phyloP scores from a whole-genome alignment of 1,140 invertebrate species.

The Latrodectus geometricus region DNA sequence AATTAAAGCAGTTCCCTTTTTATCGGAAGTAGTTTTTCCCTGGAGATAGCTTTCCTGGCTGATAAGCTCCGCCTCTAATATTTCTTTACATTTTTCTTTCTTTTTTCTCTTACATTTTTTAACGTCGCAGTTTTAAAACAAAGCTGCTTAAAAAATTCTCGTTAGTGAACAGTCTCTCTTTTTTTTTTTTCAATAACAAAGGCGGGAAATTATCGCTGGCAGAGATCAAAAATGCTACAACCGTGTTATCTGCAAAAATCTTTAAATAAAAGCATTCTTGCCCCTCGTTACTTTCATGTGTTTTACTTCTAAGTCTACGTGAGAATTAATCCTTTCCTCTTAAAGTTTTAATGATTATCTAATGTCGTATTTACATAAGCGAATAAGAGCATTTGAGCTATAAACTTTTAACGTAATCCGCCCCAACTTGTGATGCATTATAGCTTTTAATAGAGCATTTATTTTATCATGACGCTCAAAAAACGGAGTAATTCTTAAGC shows the following conservation, averaged over 20 bases:
- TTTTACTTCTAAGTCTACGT: background rate
- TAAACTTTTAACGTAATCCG: background rate
- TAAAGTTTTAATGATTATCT: background rate
- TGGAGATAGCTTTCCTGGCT: background rate
- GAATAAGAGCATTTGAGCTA: background rate
- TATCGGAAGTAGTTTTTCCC: slow-evolving; percentile 21
- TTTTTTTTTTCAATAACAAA: background rate
- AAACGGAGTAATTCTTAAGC: too few species aligned
- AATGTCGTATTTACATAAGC: background rate
- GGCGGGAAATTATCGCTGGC: background rate
- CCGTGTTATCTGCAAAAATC: background rate
- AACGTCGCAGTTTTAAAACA: background rate
- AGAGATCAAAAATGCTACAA: background rate
- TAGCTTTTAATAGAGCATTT: too few species aligned
- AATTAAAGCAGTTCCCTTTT: slow-evolving; percentile 32
- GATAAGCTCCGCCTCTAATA: background rate
- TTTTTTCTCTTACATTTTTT: background rate
- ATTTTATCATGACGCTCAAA: too few species aligned
- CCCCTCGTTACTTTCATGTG: background rate
- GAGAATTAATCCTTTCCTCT: background rate
- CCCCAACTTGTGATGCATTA: background rate
- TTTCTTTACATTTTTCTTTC: background rate
- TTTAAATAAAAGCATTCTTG: background rate
- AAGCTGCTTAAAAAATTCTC: background rate
- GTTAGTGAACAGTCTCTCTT: background rate